phyloP scores from a whole-genome alignment of 2,113 vertebrate species.

The Corapipo altera region DNA sequence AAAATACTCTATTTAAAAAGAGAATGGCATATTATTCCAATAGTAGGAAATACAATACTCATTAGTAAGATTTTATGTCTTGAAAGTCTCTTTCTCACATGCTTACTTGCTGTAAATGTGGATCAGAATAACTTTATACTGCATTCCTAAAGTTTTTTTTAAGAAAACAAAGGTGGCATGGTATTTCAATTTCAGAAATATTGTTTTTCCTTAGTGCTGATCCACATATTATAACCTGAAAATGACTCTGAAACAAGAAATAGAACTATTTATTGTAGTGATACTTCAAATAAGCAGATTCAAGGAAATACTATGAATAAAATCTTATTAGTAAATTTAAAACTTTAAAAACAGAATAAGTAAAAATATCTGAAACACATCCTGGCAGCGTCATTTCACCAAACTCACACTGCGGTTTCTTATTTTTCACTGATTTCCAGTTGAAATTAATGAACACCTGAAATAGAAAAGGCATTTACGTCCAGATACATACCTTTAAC shows the following conservation, averaged over 20 bases:
- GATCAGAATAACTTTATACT: neutral
- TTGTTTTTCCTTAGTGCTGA: neutral
- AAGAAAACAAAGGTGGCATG: neutral
- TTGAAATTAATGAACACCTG: neutral
- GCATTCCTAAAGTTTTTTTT: neutral
- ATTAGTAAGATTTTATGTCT: neutral
- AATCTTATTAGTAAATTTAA: neutral
- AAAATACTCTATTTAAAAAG: neutral
- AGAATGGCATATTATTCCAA: neutral
- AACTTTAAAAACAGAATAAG: neutral
- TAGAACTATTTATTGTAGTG: neutral
- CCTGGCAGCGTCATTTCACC: neutral
- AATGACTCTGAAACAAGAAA: neutral
- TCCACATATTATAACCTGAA: neutral
- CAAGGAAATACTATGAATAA: neutral
- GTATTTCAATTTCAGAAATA: neutral
- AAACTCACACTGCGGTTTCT: neutral
- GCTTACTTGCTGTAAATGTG: neutral
- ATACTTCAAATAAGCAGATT: neutral
- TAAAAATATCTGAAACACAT: neutral
- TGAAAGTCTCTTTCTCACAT: neutral
- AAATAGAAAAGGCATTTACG: neutral
- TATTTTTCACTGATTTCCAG: neutral
- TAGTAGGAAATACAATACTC: neutral
- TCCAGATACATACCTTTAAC: neutral